Percentiles rank a stretch among this genome's conserved stretches.
Conservation (phyloP, 2,888 invertebrate species). For the Caenorhabditis sp. region DNA sequence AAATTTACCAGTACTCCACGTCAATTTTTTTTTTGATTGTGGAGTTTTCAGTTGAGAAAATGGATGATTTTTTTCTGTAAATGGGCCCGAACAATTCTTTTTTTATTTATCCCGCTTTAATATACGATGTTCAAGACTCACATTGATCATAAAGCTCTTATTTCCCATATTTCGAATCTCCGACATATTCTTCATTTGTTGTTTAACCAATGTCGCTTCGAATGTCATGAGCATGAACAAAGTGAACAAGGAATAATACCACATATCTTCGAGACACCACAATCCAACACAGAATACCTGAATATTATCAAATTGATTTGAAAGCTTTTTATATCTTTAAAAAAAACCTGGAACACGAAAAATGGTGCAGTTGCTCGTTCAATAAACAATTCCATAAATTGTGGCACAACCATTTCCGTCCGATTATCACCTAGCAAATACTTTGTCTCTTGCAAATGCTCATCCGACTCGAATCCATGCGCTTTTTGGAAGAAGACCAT, state of each 20-base stretch:
- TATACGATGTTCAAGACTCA: conserved; percentile 58
- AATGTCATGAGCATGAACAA: conserved; percentile 75
- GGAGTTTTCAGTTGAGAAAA: too few species aligned
- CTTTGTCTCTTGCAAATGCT: conserved; percentile 80
- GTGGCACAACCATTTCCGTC: conserved; percentile 88
- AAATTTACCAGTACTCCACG: too few species aligned
- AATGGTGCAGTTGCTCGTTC: conserved; percentile 99
- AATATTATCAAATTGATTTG: not conserved
- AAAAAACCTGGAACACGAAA: conserved; percentile 90
- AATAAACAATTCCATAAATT: conserved; percentile 93
- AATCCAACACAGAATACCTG: conserved; percentile 92
- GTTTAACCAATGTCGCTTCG: conserved; percentile 96
- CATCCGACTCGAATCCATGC: conserved; percentile 87
- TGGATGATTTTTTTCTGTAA: too few species aligned
- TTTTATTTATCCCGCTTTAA: too few species aligned
- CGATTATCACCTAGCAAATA: conserved; percentile 88
- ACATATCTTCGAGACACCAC: conserved; percentile 92
- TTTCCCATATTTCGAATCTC: conserved; percentile 99
- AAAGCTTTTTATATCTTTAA: not conserved
- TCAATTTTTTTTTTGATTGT: too few species aligned
- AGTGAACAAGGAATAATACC: conserved; percentile 71
- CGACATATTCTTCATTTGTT: conserved; percentile 95
- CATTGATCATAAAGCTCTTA: conserved; percentile 87
- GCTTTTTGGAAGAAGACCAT: conserved; percentile 77
- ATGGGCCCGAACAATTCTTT: not conserved